Base-by-base conservation (phyloP, 2,113 vertebrate species). In the Caranx melampygus region DNA sequence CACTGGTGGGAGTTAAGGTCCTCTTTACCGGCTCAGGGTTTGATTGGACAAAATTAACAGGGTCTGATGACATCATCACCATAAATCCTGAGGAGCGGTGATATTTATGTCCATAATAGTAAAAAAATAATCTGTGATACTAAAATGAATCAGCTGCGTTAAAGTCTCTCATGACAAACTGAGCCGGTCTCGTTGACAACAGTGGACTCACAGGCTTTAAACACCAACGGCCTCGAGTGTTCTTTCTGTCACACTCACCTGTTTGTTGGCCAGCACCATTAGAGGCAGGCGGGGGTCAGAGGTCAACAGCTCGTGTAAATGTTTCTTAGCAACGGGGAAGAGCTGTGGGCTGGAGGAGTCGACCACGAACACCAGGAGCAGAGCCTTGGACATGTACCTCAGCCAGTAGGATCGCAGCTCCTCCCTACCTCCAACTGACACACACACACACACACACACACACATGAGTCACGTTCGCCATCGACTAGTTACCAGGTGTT, bases 211-310 rank as follows among this genome's bases (percentile, higher is more conserved):
- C 9, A 15, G 26, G 26, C 54, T 59, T 54, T 40, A 18, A 35
- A 34, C 37, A 4, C 33, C 31, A 11, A 13, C 16, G 12, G 18
- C 7, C 2, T 78, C 13, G 35, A 83, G 81, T 71, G 79, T 37
- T 57, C 26, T 66, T 52, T 6, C 73, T 66, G 73, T 81, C 63
- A 63, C 0, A 4, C 89, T 94, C 95, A 99, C 98, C 97, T 99
- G 98, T 86, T 99, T 99, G 94, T 99, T 97, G 92, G 96, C 97
- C 81, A 99, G 95, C 26, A 99, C 92, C 84, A 99, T 95, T 42
- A 99, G 79, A 0, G 98, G 97, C 81, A 99, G 94, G 45, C 49
- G 52, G 34, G 97, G 94, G 78, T 95, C 86, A 18, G 72, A 81
- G 45, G 88, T 86, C 60, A 97, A 91, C 83, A 99, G 84, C 12